Evolutionary conservation across 2,113 vertebrate genomes (phyloP).

Genomic region (Struthidea cinerea): DNA sequence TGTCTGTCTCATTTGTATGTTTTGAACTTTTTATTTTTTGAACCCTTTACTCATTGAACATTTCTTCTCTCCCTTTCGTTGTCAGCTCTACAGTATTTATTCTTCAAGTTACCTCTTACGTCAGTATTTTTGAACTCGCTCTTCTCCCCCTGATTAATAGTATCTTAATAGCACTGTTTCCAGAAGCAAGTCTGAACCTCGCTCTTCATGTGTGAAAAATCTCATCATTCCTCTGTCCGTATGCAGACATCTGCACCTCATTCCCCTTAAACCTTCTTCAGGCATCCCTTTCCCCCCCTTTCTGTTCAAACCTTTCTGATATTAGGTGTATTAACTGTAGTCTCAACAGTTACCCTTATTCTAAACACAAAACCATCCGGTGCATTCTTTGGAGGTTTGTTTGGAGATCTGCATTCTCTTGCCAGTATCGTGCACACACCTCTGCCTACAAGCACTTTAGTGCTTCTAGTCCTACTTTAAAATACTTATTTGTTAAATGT

Average conservation of each 20-base stretch:
- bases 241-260: background rate
- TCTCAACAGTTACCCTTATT: background rate
- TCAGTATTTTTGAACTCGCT: background rate
- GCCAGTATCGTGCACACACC: background rate
- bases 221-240: background rate
- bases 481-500: background rate
- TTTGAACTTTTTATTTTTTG: background rate
- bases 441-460: background rate
- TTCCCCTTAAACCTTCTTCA: background rate
- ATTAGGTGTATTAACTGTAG: background rate
- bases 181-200: background rate
- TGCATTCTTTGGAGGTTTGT: background rate
- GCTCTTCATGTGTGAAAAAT: background rate
- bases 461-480: background rate
- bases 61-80: background rate
- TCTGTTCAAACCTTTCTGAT: background rate
- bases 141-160: background rate
- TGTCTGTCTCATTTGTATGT: background rate
- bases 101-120: background rate
- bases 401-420: background rate
- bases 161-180: background rate
- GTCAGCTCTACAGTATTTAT: background rate
- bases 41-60: background rate
- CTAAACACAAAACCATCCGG: accelerated
- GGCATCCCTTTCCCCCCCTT: accelerated